Conservation (phyloP, 1,140 invertebrate species). For the Philopotamus ludificatus region DNA sequence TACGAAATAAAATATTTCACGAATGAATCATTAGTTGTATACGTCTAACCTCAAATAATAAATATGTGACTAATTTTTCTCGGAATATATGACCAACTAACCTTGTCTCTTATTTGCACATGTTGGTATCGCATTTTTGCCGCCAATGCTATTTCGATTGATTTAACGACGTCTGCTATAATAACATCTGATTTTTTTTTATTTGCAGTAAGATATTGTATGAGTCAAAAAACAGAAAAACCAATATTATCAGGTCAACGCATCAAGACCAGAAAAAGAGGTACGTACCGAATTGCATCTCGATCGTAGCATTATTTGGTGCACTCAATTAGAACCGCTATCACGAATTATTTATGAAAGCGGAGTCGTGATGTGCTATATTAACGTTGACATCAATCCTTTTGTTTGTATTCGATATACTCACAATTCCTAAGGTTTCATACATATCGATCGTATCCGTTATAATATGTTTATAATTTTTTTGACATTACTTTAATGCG, state of each 20-base stretch:
- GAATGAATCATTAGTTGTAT: too few relatives aligned
- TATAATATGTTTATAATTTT: conserved; percentile 3
- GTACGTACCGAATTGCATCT: conserved; percentile 54
- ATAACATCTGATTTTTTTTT: conserved; percentile 47
- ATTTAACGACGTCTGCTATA: too few relatives aligned
- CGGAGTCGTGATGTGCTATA: conserved; percentile 30
- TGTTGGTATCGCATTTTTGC: too few relatives aligned
- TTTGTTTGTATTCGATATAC: conserved; percentile 11
- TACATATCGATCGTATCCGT: too few relatives aligned
- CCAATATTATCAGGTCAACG: conserved; percentile 99
- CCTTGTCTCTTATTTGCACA: too few relatives aligned
- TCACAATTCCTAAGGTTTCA: conserved; percentile 32
- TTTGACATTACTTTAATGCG: conserved; percentile 13
- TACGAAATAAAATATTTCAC: too few relatives aligned
- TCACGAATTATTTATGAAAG: conserved; percentile 13
- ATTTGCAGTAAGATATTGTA: conserved; percentile 92
- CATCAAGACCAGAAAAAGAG: conserved; percentile 99
- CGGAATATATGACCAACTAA: too few relatives aligned
- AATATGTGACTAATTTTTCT: too few relatives aligned
- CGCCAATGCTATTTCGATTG: too few relatives aligned
- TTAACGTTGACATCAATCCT: conserved; percentile 27
- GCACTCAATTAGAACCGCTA: conserved; percentile 37
- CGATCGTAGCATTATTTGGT: background rate
- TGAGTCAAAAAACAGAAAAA: conserved; percentile 99
- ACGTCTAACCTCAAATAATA: too few relatives aligned